Evolutionary conservation across 2,888 invertebrate genomes (phyloP).

Genomic region (Drosophila anceps): DNA sequence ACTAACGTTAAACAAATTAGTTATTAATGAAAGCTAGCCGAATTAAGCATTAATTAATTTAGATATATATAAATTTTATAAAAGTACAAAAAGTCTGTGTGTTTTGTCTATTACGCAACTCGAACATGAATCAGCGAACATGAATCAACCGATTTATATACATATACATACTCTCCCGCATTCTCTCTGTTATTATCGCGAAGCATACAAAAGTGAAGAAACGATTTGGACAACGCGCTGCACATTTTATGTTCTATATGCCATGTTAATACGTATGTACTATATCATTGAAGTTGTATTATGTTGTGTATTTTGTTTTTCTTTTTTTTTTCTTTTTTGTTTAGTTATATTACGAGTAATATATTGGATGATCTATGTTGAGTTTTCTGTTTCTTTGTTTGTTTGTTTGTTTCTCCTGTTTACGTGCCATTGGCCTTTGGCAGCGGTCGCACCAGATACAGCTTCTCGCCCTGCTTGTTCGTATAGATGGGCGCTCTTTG

Average conservation of each 20-base stretch:
- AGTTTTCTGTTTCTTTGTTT: constrained; percentile 1
- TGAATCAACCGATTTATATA: constrained; percentile 58
- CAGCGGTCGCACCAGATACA: constrained; percentile 97
- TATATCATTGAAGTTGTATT: constrained; percentile 67
- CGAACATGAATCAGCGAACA: constrained; percentile 37
- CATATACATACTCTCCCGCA: constrained; percentile 28
- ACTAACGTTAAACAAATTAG: constrained; percentile 18
- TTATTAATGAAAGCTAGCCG: constrained; percentile 50
- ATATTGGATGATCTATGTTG: constrained; percentile 34
- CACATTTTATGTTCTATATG: constrained; percentile 29
- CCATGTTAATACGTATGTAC: constrained; percentile 40
- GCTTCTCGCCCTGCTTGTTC: constrained; percentile 98
- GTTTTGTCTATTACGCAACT: constrained; percentile 37
- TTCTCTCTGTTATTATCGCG: constrained; percentile 5
- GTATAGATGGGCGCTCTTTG: constrained; percentile 99
- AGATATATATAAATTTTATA: constrained; percentile 67
- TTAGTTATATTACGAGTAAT: constrained; percentile 66
- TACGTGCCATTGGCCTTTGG: constrained; percentile 88
- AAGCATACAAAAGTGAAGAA: constrained; percentile 49
- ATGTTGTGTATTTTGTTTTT: constrained; percentile 33
- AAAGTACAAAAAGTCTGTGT: constrained; percentile 76
- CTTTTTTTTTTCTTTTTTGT: constrained; percentile 37
- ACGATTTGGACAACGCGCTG: constrained; percentile 36
- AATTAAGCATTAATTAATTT: constrained; percentile 66
- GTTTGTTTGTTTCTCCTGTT: constrained; percentile 72